Conservation (phyloP, 2,797 vertebrate species). For the Nasua narica region DNA sequence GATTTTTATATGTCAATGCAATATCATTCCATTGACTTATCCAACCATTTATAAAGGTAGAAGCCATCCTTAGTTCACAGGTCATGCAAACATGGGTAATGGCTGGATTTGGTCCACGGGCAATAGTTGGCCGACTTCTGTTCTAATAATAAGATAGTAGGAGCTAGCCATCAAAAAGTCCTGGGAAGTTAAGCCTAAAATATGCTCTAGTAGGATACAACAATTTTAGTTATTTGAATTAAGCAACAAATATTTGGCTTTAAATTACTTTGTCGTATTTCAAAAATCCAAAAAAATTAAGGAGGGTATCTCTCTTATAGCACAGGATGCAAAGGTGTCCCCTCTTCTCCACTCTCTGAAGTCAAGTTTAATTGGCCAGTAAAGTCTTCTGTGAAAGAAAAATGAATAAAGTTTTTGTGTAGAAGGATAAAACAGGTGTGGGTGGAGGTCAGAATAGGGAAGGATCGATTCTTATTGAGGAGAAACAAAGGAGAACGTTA, state of each 20-base stretch:
- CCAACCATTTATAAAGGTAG: background rate
- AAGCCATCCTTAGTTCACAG: background rate
- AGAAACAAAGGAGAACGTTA: background rate
- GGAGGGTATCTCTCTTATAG: background rate
- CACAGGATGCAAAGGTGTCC: background rate
- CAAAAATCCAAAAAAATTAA: background rate
- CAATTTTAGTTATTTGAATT: background rate
- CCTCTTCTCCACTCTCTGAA: background rate
- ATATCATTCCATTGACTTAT: background rate
- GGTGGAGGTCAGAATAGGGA: background rate
- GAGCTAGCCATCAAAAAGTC: background rate
- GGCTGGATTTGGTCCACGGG: background rate
- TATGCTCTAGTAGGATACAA: background rate
- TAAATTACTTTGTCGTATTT: background rate
- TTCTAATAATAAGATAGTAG: background rate
- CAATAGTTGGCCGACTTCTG: background rate
- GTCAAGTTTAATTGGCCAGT: background rate
- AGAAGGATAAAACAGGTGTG: background rate
- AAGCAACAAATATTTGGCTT: background rate
- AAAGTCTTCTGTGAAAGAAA: background rate
- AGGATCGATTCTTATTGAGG: background rate
- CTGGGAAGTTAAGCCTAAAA: background rate
- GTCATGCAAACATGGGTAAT: background rate
- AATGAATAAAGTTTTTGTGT: background rate
- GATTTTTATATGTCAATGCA: background rate